Evolutionary conservation across 2,888 invertebrate genomes (phyloP).

Genomic region (Cyclophora albipunctata): DNA sequence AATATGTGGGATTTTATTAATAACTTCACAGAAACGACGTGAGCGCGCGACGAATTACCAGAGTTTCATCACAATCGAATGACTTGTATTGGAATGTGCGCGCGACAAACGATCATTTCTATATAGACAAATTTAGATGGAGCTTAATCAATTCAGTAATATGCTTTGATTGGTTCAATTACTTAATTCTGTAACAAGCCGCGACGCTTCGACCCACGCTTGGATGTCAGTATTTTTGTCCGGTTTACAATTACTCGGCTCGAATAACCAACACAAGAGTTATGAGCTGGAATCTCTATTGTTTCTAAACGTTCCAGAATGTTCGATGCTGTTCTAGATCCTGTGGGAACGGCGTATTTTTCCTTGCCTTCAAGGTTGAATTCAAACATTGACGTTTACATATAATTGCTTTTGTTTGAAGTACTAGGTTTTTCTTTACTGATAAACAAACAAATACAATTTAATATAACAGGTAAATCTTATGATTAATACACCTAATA

Average conservation of each 20-base stretch:
- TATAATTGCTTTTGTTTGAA: too few relatives aligned
- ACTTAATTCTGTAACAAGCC: conserved; percentile 42
- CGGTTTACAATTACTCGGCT: conserved; percentile 19
- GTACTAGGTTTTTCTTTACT: too few relatives aligned
- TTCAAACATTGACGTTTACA: too few relatives aligned
- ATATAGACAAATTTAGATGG: conserved; percentile 24
- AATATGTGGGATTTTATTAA: too few relatives aligned
- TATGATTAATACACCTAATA: too few relatives aligned
- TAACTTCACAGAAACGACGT: too few relatives aligned
- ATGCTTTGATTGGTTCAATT: conserved; percentile 50
- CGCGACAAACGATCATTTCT: too few relatives aligned
- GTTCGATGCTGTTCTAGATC: conserved; percentile 4
- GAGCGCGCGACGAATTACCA: too few relatives aligned
- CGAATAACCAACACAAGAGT: conserved; percentile 13
- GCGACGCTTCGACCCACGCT: conserved; percentile 32
- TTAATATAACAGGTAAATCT: too few relatives aligned
- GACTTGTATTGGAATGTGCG: too few relatives aligned
- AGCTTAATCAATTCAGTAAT: conserved; percentile 36
- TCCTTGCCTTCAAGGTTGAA: neutral
- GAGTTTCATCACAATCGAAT: too few relatives aligned
- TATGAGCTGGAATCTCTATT: conserved; percentile 5
- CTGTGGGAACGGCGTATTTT: conserved; percentile 8
- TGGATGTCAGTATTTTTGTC: conserved; percentile 25
- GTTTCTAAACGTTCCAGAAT: conserved; percentile 2
- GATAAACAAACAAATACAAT: too few relatives aligned